phyloP scores from a whole-genome alignment of 2,888 invertebrate species.

The Drosophila paracracens region DNA sequence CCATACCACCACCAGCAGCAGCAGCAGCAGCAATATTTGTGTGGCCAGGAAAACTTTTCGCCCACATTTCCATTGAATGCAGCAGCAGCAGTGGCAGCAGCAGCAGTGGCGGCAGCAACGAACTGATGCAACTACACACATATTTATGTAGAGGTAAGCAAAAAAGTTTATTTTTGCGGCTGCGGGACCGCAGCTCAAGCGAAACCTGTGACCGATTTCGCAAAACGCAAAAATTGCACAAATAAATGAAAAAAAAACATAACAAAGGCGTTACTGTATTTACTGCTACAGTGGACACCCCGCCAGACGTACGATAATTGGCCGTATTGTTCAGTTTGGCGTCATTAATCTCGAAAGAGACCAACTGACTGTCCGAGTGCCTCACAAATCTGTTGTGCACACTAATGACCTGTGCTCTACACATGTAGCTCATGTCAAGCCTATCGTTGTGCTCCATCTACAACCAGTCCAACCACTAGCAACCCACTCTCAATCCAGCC shows the following conservation, averaged over 20 bases:
- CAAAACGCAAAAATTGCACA: constrained; percentile 30
- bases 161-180: constrained; percentile 60
- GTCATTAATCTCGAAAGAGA: constrained; percentile 55
- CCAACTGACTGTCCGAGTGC: constrained; percentile 11
- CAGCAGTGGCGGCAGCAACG: neutral
- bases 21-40: constrained; percentile 25
- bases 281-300: neutral
- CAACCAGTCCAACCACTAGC: constrained; percentile 1
- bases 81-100: constrained; percentile 13
- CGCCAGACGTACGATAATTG: constrained; percentile 47
- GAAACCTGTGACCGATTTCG: constrained; percentile 73
- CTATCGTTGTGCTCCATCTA: constrained; percentile 42
- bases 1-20: constrained; percentile 20
- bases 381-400: constrained; percentile 62
- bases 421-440: constrained; percentile 65
- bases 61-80: constrained; percentile 73
- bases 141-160: constrained; percentile 71
- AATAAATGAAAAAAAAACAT: neutral
- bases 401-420: constrained; percentile 77
- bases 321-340: constrained; percentile 40
- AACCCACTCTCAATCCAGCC: neutral
- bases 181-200: constrained; percentile 66
- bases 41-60: constrained; percentile 54
- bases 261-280: neutral
- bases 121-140: constrained; percentile 33